Conservation (phyloP, 2,797 vertebrate genomes). For the Sebastes ruberrimus region DNA sequence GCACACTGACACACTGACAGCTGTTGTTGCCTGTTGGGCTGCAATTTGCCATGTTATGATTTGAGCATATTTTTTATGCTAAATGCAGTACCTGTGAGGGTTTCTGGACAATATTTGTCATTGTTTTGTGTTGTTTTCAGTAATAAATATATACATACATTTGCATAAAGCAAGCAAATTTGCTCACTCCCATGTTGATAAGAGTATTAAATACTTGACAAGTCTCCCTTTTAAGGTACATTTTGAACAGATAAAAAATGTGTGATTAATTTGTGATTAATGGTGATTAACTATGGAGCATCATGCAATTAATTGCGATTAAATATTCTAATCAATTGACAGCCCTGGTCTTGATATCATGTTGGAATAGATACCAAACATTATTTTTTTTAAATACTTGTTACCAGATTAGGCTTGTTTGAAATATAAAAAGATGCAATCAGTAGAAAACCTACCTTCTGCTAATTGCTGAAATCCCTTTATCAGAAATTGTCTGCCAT, state of each 20-base stretch:
- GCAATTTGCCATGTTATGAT: fast-evolving
- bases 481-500: background rate
- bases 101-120: no score
- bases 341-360: background rate
- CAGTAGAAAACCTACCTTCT: background rate
- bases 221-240: background rate
- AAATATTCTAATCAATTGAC: background rate
- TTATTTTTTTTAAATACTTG: background rate
- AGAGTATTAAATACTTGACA: background rate
- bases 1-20: no score
- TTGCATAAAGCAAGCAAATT: no score
- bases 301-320: no score
- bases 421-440: background rate
- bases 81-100: no score
- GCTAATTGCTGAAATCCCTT: conserved; percentile 1
- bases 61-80: no score
- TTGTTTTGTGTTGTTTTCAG: no score
- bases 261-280: background rate
- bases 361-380: background rate
- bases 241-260: background rate
- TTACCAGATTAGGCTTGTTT: background rate
- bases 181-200: background rate
- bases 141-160: no score
- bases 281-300: background rate
- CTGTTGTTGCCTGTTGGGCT: no score